phyloP scores from a whole-genome alignment of 2,113 vertebrate genomes.

The Xyrauchen texanus region DNA sequence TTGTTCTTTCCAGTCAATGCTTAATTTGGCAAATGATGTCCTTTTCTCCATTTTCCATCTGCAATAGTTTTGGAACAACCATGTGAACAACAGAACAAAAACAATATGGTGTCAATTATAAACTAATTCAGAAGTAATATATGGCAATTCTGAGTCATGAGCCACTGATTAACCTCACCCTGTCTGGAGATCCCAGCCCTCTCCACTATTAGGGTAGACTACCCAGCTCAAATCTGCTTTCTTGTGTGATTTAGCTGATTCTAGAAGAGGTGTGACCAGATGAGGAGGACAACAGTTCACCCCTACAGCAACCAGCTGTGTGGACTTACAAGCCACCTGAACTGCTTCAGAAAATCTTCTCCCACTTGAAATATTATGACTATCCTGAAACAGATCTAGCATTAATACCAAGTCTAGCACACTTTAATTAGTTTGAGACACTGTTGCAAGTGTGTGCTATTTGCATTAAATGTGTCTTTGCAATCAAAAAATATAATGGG shows the following conservation, averaged over 20 bases:
- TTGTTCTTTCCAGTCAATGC: constrained; percentile 70
- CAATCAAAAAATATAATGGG: no score
- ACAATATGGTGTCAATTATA: no score
- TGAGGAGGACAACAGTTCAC: constrained; percentile 78
- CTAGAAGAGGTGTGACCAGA: constrained; percentile 71
- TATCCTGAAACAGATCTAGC: constrained; percentile 63
- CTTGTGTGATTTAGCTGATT: constrained; percentile 59
- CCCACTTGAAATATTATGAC: constrained; percentile 69
- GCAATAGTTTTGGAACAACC: neutral
- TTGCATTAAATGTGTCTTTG: no score
- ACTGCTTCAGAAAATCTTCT: constrained; percentile 70
- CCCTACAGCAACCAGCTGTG: constrained; percentile 75
- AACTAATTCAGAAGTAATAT: no score
- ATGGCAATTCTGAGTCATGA: no score
- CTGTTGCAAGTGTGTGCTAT: neutral
- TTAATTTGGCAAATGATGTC: constrained; percentile 53
- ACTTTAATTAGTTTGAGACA: no score
- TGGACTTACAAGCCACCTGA: constrained; percentile 60
- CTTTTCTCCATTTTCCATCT: constrained; percentile 68
- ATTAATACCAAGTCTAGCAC: neutral
- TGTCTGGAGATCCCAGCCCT: constrained; percentile 66
- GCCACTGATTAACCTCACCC: constrained; percentile 60
- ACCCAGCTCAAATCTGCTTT: constrained; percentile 70
- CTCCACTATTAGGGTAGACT: constrained; percentile 81
- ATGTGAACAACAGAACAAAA: no score